Percentiles rank a stretch among this genome's conserved stretches.
phyloP scores from a whole-genome alignment of 2,797 vertebrate genomes.

The Squalus acanthias region DNA sequence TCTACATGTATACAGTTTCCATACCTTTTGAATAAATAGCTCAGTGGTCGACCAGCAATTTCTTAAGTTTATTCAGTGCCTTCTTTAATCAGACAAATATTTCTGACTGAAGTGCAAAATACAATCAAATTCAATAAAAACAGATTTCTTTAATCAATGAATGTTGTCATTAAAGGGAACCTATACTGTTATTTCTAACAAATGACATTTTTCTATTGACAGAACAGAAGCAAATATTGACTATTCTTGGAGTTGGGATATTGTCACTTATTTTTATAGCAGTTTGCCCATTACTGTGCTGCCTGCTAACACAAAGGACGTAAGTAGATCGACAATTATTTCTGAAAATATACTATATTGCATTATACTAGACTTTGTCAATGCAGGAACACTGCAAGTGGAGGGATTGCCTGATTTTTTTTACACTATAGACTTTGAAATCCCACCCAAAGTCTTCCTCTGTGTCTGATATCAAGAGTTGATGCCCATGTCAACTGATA shows the following conservation, averaged over 20 bases:
- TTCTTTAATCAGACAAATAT: not conserved
- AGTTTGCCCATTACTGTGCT: not conserved
- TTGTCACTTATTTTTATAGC: not conserved
- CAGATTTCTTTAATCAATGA: too few relatives aligned
- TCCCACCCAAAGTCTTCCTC: not conserved
- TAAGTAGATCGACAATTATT: not conserved
- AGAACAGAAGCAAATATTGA: not conserved
- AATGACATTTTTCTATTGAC: not conserved
- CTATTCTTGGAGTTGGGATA: not conserved
- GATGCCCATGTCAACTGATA: not conserved
- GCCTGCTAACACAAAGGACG: not conserved
- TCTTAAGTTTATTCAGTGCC: too few relatives aligned
- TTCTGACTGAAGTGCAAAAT: not conserved
- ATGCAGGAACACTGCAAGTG: not conserved
- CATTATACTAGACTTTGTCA: not conserved
- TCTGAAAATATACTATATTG: not conserved
- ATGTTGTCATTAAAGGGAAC: too few relatives aligned
- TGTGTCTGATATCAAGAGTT: not conserved
- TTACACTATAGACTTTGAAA: not conserved
- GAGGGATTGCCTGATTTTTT: not conserved
- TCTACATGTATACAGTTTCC: not conserved
- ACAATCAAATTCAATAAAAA: not conserved
- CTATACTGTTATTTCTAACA: not conserved
- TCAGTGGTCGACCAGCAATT: not conserved
- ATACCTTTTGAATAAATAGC: not conserved